Evolutionary conservation across 2,113 vertebrate species (phyloP), one percentile per base, ranked within the genome.

Genomic region (Oreochromis tanganicae): DNA sequence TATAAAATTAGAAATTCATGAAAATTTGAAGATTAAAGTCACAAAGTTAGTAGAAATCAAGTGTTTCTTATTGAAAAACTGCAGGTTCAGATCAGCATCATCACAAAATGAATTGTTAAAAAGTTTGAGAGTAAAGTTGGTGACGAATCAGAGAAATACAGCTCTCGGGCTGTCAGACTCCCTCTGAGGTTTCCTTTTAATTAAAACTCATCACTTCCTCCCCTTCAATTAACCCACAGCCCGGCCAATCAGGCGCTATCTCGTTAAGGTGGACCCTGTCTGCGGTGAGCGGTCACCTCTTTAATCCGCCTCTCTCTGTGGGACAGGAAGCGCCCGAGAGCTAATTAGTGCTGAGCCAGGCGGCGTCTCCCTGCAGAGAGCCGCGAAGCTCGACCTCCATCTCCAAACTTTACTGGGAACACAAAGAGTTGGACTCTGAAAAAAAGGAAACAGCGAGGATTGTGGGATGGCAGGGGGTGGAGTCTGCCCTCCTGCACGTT

Each of bases 171-270:
- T 16, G 29, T 24, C 32, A 9, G 78, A 19, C 57, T 55, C 80
- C 84, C 80, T 38, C 80, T 11, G 80, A 88, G 92, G 5, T 66
- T 29, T 82, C 43, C 38, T 56, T 89, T 86, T 90, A 94, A 95
- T 94, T 94, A 93, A 91, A 91, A 56, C 12, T 80, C 80, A 19
- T 55, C 50, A 43, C 86, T 84, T 63, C 38, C 48, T 81, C 80
- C 38, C 21, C 78, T 90, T 82, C 82, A 91, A 94, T 94, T 94
- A 94, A 94, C 92, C 93, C 84, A 6, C n/a, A 9, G 81, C 78
- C 59, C 68, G 10, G 21, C 92, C 92, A 95, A 94, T 94, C 93
- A 90, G 91, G 46, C 16, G 57, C 79, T 88, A 92, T 92, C 93
- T 92, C 61, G 71, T 93, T 87, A 87, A 81, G 89, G 43, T n/a